phyloP scores from a whole-genome alignment of 2,113 vertebrate genomes.

The Anas platyrhynchos region DNA sequence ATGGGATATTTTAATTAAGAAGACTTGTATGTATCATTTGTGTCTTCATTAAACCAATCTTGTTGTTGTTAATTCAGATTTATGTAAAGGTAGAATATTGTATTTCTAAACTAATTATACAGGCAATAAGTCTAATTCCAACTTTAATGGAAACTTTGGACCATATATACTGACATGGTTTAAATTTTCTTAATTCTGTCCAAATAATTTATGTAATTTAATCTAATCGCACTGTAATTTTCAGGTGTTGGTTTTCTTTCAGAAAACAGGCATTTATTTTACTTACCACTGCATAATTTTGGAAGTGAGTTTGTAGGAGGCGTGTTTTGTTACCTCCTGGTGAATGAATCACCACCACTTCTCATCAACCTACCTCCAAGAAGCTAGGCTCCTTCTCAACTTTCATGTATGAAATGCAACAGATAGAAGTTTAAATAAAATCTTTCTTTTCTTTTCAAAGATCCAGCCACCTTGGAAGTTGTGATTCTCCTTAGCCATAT shows the following conservation, averaged over 20 bases:
- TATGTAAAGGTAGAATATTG: background rate
- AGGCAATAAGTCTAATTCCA: background rate
- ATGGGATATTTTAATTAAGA: slow-evolving; percentile 6
- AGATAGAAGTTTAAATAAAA: background rate
- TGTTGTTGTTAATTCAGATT: background rate
- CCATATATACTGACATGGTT: background rate
- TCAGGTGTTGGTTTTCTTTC: background rate
- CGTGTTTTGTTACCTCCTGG: background rate
- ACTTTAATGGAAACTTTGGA: background rate
- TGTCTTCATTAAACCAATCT: slow-evolving; percentile 5
- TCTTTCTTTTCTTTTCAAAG: background rate
- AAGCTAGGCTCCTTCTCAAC: background rate
- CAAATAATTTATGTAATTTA: background rate
- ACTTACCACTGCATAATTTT: background rate
- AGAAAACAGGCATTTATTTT: background rate
- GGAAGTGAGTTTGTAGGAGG: background rate
- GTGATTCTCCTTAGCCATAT: background rate
- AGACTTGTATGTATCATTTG: background rate
- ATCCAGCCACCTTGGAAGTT: background rate
- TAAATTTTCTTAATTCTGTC: background rate
- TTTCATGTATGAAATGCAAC: background rate
- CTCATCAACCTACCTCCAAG: background rate
- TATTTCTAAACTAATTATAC: slow-evolving; percentile 40
- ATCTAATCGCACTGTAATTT: background rate
- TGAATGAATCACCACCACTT: background rate